Percentiles rank a stretch among this genome's conserved stretches.
Evolutionary conservation across 1,140 invertebrate species (phyloP).

Genomic region (Euura saliciscinereae): DNA sequence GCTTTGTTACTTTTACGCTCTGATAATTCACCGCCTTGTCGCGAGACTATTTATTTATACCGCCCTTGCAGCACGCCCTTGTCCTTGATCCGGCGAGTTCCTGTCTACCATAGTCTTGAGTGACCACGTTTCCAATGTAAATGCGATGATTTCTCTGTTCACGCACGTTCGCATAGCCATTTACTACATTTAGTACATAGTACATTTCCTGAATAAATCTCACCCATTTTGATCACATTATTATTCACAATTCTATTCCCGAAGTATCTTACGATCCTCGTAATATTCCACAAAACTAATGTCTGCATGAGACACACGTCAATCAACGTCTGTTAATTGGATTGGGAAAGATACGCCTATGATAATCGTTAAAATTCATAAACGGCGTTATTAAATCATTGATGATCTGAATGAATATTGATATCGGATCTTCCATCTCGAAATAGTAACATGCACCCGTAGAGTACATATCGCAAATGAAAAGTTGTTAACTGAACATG

Average conservation of each 20-base stretch:
- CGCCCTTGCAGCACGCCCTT: slow-evolving; percentile 3
- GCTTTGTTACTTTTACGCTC: background rate
- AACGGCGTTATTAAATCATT: background rate
- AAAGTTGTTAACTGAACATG: no score
- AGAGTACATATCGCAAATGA: no score
- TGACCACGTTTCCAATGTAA: no score
- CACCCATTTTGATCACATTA: no score
- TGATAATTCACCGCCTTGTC: background rate
- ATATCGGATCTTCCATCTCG: background rate
- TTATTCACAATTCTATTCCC: no score
- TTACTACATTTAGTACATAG: no score
- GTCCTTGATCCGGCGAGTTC: background rate
- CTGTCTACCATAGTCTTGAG: background rate
- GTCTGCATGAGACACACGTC: background rate
- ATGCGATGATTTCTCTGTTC: no score
- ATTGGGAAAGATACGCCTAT: background rate
- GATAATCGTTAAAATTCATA: background rate
- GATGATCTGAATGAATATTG: background rate
- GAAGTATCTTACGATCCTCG: no score
- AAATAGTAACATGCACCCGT: no score
- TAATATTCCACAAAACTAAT: background rate
- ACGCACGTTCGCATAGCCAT: no score
- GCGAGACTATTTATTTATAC: background rate
- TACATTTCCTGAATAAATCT: no score
- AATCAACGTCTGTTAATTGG: background rate